phyloP scores from a whole-genome alignment of 2,797 vertebrate genomes.

The Salmo trutta region DNA sequence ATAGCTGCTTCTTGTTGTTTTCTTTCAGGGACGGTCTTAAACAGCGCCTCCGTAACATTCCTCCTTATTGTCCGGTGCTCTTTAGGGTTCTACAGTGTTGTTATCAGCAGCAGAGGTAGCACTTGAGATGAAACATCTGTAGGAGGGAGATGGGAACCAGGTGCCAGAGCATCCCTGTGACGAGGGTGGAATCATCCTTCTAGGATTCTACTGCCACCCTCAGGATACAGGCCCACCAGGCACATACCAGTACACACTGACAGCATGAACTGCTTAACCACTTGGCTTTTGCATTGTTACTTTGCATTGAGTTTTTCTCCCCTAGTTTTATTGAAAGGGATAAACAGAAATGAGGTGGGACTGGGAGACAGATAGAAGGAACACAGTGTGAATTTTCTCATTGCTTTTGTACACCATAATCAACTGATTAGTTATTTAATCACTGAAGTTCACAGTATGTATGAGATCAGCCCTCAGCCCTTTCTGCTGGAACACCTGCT shows the following conservation, averaged over 20 bases:
- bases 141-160: neutral
- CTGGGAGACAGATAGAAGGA: neutral
- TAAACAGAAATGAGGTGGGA: no score
- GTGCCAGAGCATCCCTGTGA: neutral
- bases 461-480: no score
- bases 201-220: neutral
- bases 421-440: neutral
- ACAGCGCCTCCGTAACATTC: neutral
- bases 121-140: conserved; percentile 7
- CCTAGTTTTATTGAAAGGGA: no score
- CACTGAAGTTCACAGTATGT: neutral
- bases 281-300: neutral
- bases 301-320: neutral
- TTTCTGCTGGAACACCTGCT: no score
- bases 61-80: neutral
- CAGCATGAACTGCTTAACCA: neutral
- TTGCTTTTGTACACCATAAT: neutral
- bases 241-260: neutral
- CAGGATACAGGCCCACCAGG: neutral
- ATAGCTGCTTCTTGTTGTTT: neutral
- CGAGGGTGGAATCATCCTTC: neutral
- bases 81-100: neutral
- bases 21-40: neutral
- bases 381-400: neutral
- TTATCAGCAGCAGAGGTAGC: neutral